phyloP scores from a whole-genome alignment of 2,888 invertebrate species.

The Neoaliturus tenellus region DNA sequence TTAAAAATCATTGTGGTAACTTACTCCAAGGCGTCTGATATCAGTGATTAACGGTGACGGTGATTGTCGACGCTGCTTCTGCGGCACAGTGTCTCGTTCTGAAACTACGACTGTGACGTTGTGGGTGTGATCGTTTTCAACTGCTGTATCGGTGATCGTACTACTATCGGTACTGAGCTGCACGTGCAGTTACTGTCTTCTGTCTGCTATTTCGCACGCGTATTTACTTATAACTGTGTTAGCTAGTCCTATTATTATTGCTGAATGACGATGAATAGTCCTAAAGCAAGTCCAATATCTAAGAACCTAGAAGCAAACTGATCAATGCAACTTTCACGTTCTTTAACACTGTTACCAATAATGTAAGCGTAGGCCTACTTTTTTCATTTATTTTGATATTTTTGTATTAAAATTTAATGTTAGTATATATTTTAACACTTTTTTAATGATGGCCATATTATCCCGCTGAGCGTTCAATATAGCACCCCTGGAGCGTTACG shows the following conservation, averaged over 20 bases:
- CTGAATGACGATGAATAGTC: constrained; percentile 15
- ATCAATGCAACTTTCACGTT: too few species aligned
- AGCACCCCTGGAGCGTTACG: too few species aligned
- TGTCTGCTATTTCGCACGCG: neutral
- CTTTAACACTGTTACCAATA: too few species aligned
- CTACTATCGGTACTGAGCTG: neutral
- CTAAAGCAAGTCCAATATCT: constrained; percentile 31
- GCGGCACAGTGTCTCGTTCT: neutral
- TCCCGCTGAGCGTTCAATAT: too few species aligned
- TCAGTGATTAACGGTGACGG: constrained; percentile 7
- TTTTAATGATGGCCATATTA: too few species aligned
- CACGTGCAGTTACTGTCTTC: constrained; percentile 17
- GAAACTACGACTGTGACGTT: neutral
- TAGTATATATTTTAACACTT: too few species aligned
- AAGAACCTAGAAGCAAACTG: too few species aligned
- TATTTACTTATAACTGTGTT: neutral
- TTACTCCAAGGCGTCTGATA: constrained; percentile 35
- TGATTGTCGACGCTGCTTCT: neutral
- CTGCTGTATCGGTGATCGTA: too few species aligned
- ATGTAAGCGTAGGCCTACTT: too few species aligned
- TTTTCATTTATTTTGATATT: too few species aligned
- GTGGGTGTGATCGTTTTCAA: neutral
- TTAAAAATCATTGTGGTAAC: constrained; percentile 21
- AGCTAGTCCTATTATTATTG: neutral
- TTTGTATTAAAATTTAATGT: too few species aligned